Percentiles rank a stretch among this genome's conserved stretches.
Conservation (phyloP, 37 sponge, comb jelly and placozoan species). For the Haliclona indistincta region DNA sequence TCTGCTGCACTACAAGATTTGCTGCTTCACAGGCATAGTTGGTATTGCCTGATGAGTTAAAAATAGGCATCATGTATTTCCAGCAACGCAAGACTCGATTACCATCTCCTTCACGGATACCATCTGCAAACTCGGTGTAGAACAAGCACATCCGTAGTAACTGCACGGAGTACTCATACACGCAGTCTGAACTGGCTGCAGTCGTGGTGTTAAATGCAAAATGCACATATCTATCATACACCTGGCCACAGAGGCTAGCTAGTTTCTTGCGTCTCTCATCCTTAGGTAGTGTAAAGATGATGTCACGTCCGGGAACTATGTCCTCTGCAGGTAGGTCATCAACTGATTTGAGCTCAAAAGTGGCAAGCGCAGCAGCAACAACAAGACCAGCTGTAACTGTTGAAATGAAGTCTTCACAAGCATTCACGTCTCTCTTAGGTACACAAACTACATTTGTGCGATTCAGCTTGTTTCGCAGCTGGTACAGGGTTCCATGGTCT, state of each 20-base stretch:
- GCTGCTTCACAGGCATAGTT: conserved; percentile 28
- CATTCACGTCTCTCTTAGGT: conserved; percentile 27
- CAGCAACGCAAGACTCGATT: conserved; percentile 12
- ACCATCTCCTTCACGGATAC: conserved; percentile 33
- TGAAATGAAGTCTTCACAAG: conserved; percentile 39
- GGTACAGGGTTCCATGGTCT: conserved; percentile 43
- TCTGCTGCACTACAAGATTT: neutral
- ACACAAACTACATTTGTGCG: conserved; percentile 21
- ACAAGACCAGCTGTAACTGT: conserved; percentile 6
- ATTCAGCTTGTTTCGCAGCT: conserved; percentile 19
- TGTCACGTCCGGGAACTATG: conserved; percentile 12
- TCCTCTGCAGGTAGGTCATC: conserved; percentile 16
- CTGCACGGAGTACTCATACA: neutral
- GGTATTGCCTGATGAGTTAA: neutral
- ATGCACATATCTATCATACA: too few species aligned
- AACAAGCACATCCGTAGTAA: conserved; percentile 1
- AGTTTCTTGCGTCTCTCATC: too few species aligned
- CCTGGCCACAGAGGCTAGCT: too few species aligned
- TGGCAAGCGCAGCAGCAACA: conserved; percentile 29
- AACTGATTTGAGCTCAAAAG: conserved; percentile 7
- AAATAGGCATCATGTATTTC: conserved; percentile 18
- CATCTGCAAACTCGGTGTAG: conserved; percentile 3
- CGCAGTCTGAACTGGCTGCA: neutral
- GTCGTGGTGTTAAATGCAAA: neutral
- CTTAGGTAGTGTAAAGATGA: too few species aligned